Percentiles rank a stretch among this genome's conserved stretches.
phyloP scores from a whole-genome alignment of 2,888 invertebrate species.

The Ochropacha duplaris region DNA sequence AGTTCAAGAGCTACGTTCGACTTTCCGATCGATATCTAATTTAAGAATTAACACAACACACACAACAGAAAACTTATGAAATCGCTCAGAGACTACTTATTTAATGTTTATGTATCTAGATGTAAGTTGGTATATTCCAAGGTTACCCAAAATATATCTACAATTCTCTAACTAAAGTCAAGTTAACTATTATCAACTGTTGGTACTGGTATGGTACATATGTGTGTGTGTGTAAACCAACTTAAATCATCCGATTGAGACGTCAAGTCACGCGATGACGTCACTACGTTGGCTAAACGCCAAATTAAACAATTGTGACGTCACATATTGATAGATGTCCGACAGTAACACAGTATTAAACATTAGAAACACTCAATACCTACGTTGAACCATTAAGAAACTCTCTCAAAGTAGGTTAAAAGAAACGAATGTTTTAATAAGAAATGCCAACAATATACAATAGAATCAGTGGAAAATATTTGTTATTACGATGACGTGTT shows the following conservation, averaged over 20 bases:
- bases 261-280: constrained; percentile 20
- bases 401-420: constrained; percentile 54
- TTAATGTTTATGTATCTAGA: too few relatives aligned
- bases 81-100: too few relatives aligned
- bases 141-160: too few relatives aligned
- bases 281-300: constrained; percentile 27
- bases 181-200: not conserved
- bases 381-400: constrained; percentile 15
- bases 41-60: too few relatives aligned
- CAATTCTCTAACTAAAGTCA: not conserved
- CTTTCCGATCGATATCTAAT: too few relatives aligned
- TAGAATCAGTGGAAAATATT: constrained; percentile 73
- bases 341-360: constrained; percentile 12
- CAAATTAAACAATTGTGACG: constrained; percentile 35
- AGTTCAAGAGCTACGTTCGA: too few relatives aligned
- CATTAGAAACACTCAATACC: constrained; percentile 12
- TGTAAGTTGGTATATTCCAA: too few relatives aligned
- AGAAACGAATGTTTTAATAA: constrained; percentile 70
- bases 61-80: too few relatives aligned
- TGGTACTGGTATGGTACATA: not conserved
- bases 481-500: constrained; percentile 66
- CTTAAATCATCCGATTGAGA: constrained; percentile 31
- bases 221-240: not conserved
- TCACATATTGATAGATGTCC: constrained; percentile 18
- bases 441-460: constrained; percentile 73